Percentiles rank a stretch among this genome's conserved stretches.
Evolutionary conservation across 1,140 invertebrate genomes (phyloP).

Genomic region (Hycleus cichorii): DNA sequence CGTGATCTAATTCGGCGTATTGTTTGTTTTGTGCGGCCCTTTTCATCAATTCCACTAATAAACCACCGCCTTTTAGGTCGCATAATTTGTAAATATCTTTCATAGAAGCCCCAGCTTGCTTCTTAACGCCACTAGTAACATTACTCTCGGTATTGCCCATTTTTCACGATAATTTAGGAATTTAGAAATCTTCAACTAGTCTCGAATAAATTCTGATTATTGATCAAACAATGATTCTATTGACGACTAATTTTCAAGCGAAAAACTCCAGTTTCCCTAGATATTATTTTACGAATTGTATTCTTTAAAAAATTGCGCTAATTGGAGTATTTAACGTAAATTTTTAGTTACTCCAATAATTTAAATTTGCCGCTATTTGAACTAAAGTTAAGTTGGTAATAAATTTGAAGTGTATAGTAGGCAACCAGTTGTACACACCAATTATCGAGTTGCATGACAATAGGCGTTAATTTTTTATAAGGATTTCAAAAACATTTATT

Average conservation of each 20-base stretch:
- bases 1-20: conserved; percentile 81
- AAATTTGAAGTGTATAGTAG: too few relatives aligned
- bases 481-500: too few relatives aligned
- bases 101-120: conserved; percentile 76
- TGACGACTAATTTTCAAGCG: too few relatives aligned
- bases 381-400: too few relatives aligned
- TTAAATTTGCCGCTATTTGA: background rate
- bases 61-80: conserved; percentile 84
- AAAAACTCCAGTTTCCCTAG: too few relatives aligned
- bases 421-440: too few relatives aligned
- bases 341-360: too few relatives aligned
- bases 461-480: too few relatives aligned
- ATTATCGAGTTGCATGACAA: too few relatives aligned
- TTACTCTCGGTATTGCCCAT: conserved; percentile 93
- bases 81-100: conserved; percentile 77
- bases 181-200: background rate
- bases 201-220: background rate
- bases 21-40: conserved; percentile 80
- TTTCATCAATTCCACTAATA: conserved; percentile 91
- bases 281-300: too few relatives aligned
- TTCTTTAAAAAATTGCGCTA: too few relatives aligned
- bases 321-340: too few relatives aligned
- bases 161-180: conserved; percentile 16
- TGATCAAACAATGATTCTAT: background rate
- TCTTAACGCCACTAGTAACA: conserved; percentile 85